Evolutionary conservation across 2,797 vertebrate genomes (phyloP).

Genomic region (Mus minutoides): DNA sequence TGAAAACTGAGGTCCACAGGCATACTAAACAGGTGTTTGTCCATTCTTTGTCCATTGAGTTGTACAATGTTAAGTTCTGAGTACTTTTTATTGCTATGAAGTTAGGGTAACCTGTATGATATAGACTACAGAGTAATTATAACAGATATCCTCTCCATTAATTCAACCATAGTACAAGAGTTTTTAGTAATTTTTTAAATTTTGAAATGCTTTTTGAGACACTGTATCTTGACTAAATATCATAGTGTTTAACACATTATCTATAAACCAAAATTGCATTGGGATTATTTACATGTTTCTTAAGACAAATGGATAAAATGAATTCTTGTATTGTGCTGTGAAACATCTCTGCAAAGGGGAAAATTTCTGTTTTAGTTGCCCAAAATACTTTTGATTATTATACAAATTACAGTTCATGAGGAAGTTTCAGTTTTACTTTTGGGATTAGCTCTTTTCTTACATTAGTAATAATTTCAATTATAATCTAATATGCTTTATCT

Average conservation of each 20-base stretch:
- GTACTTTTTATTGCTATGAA: not conserved
- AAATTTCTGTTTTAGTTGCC: not conserved
- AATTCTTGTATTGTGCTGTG: not conserved
- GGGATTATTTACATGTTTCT: not conserved
- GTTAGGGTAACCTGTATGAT: not conserved
- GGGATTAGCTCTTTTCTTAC: not conserved
- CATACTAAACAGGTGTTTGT: not conserved
- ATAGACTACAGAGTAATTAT: not conserved
- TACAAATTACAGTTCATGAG: not conserved
- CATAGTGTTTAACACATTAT: not conserved
- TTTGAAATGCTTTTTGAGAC: not conserved
- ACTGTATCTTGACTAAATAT: not conserved
- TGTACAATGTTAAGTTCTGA: not conserved
- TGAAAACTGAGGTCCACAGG: not conserved
- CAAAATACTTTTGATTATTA: not conserved
- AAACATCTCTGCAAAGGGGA: not conserved
- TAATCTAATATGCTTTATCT: not conserved
- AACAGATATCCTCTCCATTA: not conserved
- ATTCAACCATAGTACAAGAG: not conserved
- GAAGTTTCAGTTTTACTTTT: not conserved
- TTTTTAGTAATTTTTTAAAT: not conserved
- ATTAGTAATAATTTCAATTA: not conserved
- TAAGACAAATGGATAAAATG: not conserved
- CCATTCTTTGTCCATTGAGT: not conserved
- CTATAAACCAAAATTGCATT: not conserved